Evolutionary conservation across 2,797 vertebrate species (phyloP).

Genomic region (Mionectes olivaceus): DNA sequence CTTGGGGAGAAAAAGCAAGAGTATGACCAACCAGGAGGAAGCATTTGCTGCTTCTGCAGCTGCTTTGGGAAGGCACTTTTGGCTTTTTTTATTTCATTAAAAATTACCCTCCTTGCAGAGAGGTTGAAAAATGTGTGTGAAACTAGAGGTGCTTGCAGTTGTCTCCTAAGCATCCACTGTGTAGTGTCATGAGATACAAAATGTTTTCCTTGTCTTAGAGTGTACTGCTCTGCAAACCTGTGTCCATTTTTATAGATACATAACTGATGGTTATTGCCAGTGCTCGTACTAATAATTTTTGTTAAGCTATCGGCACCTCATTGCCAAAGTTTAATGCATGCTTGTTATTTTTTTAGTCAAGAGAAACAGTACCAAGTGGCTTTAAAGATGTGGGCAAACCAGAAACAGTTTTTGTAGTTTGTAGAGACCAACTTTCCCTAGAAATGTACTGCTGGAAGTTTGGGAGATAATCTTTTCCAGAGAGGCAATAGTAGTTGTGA

Average conservation of each 20-base stretch:
- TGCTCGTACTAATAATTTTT: background rate
- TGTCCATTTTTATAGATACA: background rate
- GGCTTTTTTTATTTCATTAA: background rate
- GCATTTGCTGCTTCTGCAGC: background rate
- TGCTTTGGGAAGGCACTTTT: background rate
- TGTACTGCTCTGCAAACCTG: background rate
- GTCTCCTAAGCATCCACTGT: background rate
- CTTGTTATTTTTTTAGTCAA: background rate
- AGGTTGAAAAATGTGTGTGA: background rate
- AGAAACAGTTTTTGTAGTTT: background rate
- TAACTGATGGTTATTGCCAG: background rate
- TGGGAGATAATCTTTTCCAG: background rate
- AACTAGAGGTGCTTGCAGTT: background rate
- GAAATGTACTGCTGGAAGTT: background rate
- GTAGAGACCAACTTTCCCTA: background rate
- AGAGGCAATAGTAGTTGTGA: background rate
- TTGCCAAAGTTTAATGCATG: background rate
- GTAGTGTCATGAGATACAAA: background rate
- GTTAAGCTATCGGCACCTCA: background rate
- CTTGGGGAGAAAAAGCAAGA: no score
- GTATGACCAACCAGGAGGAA: background rate
- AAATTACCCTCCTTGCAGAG: background rate
- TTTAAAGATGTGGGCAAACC: background rate
- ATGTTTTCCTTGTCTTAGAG: background rate
- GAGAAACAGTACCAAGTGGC: background rate